Conservation (phyloP, 2,113 vertebrate genomes). For the Engystomops pustulosus region DNA sequence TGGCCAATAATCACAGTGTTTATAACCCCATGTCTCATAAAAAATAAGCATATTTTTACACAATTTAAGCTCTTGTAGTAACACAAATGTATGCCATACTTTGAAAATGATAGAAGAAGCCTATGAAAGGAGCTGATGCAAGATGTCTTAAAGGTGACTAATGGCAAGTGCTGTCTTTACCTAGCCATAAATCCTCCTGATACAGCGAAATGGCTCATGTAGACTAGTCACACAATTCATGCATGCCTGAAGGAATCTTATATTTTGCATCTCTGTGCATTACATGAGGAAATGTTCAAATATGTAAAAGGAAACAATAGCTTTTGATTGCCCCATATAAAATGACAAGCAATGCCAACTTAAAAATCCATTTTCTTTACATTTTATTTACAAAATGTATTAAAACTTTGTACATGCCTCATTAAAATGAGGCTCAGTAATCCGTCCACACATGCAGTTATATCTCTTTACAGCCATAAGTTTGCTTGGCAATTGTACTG, state of each 20-base stretch:
- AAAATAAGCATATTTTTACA: no score
- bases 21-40: no score
- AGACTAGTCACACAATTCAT: not conserved
- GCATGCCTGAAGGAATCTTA: not conserved
- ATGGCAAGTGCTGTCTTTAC: not conserved
- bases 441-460: conserved; percentile 94
- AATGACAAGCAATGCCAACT: conserved; percentile 31
- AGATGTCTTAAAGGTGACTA: not conserved
- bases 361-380: conserved; percentile 81
- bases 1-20: no score
- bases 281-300: not conserved
- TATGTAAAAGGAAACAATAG: not conserved
- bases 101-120: not conserved
- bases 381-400: conserved; percentile 99
- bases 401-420: conserved; percentile 99
- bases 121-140: not conserved
- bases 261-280: not conserved
- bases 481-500: conserved; percentile 84
- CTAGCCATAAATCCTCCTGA: not conserved
- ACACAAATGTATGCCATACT: not conserved
- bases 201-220: not conserved
- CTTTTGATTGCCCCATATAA: not conserved
- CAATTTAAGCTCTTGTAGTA: no score
- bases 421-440: conserved; percentile 88
- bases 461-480: conserved; percentile 88